These are phyloP conservation scores for Bambusicola thoracicus DNA, from an alignment of 2,113 vertebrate genomes.

Conservation along the genomic window DNA sequence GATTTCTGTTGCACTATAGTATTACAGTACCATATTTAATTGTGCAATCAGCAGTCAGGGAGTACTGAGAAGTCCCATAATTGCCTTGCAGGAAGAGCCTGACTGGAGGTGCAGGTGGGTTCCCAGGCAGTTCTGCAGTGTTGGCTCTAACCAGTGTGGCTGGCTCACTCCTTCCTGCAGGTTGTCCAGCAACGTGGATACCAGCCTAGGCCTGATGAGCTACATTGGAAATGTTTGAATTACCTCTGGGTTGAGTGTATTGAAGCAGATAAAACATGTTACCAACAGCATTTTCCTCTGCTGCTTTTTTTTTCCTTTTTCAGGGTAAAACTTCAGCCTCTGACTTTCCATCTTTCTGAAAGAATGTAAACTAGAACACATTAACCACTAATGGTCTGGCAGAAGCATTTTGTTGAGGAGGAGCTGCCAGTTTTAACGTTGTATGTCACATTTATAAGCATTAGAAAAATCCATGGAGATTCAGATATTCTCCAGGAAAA, in stretches of 20 bases:
- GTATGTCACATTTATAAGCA: not conserved
- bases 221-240: not conserved
- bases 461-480: not conserved
- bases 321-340: not conserved
- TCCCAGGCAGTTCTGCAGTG: fast-evolving
- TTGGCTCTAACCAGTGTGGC: fast-evolving
- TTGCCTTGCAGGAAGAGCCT: not conserved
- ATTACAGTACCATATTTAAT: not conserved
- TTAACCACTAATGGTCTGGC: not conserved
- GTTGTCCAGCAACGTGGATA: not conserved
- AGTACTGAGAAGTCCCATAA: not conserved
- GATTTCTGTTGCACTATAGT: too few species aligned
- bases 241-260: not conserved
- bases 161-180: not conserved
- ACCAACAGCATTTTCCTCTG: not conserved
- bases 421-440: not conserved
- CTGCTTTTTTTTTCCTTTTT: not conserved
- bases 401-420: not conserved
- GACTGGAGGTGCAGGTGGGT: not conserved
- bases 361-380: not conserved
- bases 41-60: not conserved
- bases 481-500: not conserved
- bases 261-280: not conserved
- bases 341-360: not conserved
- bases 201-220: not conserved